These are phyloP conservation scores for Pantelozetes paolii DNA, from an alignment of 2,888 invertebrate genomes.

Conservation along the genomic window DNA sequence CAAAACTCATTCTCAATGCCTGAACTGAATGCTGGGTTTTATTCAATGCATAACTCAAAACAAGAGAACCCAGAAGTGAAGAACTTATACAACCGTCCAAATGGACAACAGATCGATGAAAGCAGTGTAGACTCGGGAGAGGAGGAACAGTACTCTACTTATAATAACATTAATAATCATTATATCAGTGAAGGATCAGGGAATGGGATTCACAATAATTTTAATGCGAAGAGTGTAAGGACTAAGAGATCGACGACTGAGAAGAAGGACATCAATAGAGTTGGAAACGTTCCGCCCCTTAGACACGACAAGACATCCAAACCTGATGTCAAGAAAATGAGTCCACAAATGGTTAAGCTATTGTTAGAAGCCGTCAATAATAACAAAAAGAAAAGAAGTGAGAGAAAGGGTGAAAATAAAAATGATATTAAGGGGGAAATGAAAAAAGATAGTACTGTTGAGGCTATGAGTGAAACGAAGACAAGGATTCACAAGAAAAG, in stretches of 20 bases:
- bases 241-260: no score
- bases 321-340: neutral
- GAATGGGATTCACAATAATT: no score
- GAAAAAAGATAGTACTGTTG: no score
- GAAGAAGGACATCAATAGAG: neutral
- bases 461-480: no score
- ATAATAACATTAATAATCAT: neutral
- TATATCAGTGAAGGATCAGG: no score
- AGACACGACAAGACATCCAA: constrained; percentile 7
- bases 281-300: neutral
- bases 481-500: no score
- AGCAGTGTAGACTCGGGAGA: neutral
- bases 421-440: no score
- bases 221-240: no score
- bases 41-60: no score
- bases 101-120: no score
- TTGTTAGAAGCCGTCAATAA: neutral
- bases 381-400: neutral
- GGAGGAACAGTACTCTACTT: neutral
- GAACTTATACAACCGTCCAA: no score
- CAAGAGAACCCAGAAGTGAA: no score
- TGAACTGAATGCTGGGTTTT: neutral
- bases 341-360: neutral
- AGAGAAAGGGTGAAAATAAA: neutral
- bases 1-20: neutral